phyloP scores from a whole-genome alignment of 2,797 vertebrate species.

The Tadarida brasiliensis region DNA sequence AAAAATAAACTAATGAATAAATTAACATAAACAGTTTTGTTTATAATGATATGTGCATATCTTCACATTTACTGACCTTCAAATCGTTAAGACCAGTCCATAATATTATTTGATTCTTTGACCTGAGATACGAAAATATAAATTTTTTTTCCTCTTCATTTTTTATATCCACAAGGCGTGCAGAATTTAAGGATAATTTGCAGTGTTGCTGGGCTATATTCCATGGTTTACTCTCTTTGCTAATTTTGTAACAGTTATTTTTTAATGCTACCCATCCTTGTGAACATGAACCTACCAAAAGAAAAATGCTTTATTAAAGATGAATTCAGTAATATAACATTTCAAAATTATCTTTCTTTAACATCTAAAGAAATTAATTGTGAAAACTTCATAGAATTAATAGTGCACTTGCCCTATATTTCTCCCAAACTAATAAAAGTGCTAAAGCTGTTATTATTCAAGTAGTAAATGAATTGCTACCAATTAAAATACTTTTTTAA shows the following conservation, averaged over 20 bases:
- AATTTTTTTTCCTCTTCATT: conserved; percentile 89
- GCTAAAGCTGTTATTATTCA: conserved; percentile 44
- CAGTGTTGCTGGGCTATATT: conserved; percentile 87
- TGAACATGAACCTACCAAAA: conserved; percentile 89
- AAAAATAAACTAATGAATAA: background rate
- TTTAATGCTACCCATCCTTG: conserved; percentile 90
- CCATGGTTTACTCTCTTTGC: conserved; percentile 88
- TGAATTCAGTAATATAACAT: background rate
- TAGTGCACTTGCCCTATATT: background rate
- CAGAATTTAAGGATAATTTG: conserved; percentile 81
- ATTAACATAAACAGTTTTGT: background rate
- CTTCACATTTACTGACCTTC: conserved; percentile 86
- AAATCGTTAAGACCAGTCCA: conserved; percentile 93
- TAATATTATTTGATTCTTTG: conserved; percentile 88
- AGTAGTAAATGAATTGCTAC: conserved; percentile 33
- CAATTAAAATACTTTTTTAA: conserved; percentile 41
- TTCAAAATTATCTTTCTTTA: background rate
- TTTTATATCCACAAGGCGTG: conserved; percentile 91
- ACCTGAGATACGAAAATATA: conserved; percentile 88
- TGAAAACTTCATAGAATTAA: background rate
- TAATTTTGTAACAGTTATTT: conserved; percentile 90
- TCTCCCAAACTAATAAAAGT: conserved; percentile 48
- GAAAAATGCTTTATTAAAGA: conserved; percentile 45
- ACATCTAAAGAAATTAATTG: background rate
- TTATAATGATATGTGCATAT: background rate